phyloP scores from a whole-genome alignment of 2,888 invertebrate genomes.

The Lasioglossum lativentre region DNA sequence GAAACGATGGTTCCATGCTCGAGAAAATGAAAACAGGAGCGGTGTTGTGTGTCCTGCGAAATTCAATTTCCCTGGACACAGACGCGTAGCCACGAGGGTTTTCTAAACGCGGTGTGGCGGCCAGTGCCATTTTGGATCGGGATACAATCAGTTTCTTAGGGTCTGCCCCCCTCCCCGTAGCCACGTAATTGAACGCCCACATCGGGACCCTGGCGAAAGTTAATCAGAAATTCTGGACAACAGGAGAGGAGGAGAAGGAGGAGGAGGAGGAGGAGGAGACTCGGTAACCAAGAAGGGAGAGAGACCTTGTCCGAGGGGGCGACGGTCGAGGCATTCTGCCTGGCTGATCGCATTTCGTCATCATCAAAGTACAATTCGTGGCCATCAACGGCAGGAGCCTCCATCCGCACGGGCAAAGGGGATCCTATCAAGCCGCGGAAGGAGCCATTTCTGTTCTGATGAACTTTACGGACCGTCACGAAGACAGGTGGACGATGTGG shows the following conservation, averaged over 20 bases:
- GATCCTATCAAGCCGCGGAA: constrained; percentile 52
- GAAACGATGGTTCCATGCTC: neutral
- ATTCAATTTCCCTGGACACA: neutral
- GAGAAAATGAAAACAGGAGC: neutral
- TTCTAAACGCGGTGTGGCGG: neutral
- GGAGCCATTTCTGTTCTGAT: constrained; percentile 62
- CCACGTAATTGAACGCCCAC: constrained; percentile 9
- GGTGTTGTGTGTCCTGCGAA: neutral
- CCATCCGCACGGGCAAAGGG: constrained; percentile 16
- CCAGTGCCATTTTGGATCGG: neutral
- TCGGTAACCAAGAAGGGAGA: constrained; percentile 48
- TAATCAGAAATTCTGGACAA: constrained; percentile 51
- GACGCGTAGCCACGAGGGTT: neutral
- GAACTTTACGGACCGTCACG: constrained; percentile 46
- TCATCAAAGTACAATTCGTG: constrained; percentile 64
- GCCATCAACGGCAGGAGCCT: constrained; percentile 50
- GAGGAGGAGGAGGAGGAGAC: neutral
- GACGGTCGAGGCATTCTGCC: constrained; percentile 43
- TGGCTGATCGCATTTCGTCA: constrained; percentile 64
- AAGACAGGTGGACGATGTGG: constrained; percentile 33
- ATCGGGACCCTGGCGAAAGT: constrained; percentile 43
- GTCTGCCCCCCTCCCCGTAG: neutral
- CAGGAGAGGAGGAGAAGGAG: constrained; percentile 2
- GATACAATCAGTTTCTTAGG: neutral
- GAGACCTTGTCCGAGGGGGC: constrained; percentile 26